A percentile compares a stretch with the other conserved stretches of the same genome.
Conservation (phyloP, 2,888 invertebrate genomes). For the Lycia hirtaria region DNA sequence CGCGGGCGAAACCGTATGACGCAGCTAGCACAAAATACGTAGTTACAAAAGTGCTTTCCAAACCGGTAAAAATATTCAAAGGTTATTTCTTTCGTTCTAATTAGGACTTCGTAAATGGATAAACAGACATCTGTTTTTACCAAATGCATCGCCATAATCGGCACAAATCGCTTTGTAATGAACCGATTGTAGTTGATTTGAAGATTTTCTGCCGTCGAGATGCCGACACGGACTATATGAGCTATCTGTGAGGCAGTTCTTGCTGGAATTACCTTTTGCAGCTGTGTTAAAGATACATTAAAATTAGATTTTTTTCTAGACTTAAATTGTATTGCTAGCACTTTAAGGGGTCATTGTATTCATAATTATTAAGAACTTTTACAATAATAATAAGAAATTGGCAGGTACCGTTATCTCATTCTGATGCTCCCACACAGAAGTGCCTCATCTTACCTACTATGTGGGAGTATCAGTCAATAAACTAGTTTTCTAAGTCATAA, state of each 20-base stretch:
- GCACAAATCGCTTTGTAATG: conserved; percentile 68
- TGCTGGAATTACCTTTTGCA: conserved; percentile 34
- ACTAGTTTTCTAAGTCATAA: no score
- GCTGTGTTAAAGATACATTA: conserved; percentile 14
- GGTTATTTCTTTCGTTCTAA: conserved; percentile 30
- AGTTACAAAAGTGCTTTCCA: conserved; percentile 24
- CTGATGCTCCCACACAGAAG: no score
- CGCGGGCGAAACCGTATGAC: no score
- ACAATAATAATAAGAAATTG: no score
- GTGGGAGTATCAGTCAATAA: no score
- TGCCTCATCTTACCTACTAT: no score
- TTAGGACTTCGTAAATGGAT: conserved; percentile 38
- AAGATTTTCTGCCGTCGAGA: conserved; percentile 46
- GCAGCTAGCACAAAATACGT: no score
- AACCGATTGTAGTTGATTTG: conserved; percentile 67
- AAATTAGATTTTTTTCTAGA: no score
- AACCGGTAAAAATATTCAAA: conserved; percentile 29
- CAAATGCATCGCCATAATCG: conserved; percentile 59
- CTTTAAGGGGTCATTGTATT: no score
- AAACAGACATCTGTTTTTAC: conserved; percentile 56
- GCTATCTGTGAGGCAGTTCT: conserved; percentile 50
- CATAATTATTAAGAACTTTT: no score
- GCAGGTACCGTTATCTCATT: no score
- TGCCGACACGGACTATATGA: conserved; percentile 50
- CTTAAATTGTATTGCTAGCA: no score